Percentiles rank a stretch among this genome's conserved stretches.
Conservation (phyloP, 2,888 invertebrate species). For the Plebejus argus region DNA sequence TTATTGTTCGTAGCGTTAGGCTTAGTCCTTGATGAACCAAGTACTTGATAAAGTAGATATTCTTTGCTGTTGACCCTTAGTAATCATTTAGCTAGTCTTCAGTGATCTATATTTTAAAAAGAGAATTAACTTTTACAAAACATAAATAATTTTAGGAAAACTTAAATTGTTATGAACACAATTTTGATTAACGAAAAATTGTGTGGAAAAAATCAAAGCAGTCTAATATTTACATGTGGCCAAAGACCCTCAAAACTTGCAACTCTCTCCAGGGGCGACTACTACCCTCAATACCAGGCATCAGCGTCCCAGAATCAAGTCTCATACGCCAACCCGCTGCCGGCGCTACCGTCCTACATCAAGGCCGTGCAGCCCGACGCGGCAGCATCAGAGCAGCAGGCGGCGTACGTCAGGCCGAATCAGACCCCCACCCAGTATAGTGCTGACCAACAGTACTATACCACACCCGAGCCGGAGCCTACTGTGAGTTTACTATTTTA, state of each 20-base stretch:
- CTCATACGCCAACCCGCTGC: conserved; percentile 33
- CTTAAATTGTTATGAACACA: too few relatives aligned
- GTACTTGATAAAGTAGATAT: too few relatives aligned
- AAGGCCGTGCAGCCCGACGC: not conserved
- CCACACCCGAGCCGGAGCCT: conserved; percentile 59
- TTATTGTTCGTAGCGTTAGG: too few relatives aligned
- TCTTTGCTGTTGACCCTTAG: too few relatives aligned
- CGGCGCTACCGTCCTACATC: not conserved
- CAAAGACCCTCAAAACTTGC: not conserved
- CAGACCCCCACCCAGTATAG: conserved; percentile 39
- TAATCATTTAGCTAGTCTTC: too few relatives aligned
- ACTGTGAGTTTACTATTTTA: conserved; percentile 57
- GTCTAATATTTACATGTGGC: too few relatives aligned
- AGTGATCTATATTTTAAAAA: too few relatives aligned
- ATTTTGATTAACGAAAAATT: too few relatives aligned
- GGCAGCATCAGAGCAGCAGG: conserved; percentile 18
- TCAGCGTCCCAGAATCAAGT: conserved; percentile 46
- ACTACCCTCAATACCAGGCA: conserved; percentile 44
- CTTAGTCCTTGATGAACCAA: too few relatives aligned
- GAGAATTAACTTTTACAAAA: too few relatives aligned
- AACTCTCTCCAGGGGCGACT: conserved; percentile 45
- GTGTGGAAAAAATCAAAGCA: too few relatives aligned
- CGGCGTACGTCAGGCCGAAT: conserved; percentile 46
- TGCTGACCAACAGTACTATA: conserved; percentile 37
- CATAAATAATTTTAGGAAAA: too few relatives aligned